Conservation (phyloP, 2,797 vertebrate species). For the Oreortyx pictus region DNA sequence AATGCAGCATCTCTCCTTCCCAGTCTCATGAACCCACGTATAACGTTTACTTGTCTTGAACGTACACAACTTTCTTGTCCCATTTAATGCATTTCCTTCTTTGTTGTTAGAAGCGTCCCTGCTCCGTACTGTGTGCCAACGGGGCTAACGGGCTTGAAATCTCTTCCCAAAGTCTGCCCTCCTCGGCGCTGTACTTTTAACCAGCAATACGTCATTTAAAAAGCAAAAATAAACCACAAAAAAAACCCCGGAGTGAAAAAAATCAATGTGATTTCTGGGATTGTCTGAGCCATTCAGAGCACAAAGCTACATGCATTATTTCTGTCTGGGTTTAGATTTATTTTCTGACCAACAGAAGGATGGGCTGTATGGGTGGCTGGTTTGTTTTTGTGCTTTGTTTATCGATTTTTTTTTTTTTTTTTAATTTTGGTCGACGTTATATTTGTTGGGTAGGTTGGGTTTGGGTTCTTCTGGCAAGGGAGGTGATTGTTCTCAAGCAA, state of each 20-base stretch:
- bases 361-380: neutral
- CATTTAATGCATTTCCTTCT: neutral
- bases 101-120: constrained; percentile 45
- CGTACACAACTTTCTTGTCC: constrained; percentile 52
- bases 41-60: constrained; percentile 61
- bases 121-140: constrained; percentile 31
- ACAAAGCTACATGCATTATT: constrained; percentile 44
- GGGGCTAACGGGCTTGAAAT: constrained; percentile 60
- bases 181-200: constrained; percentile 64
- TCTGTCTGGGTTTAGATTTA: constrained; percentile 1
- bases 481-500: neutral
- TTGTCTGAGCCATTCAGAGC: constrained; percentile 45
- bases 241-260: constrained; percentile 48
- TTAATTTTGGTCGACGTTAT: neutral
- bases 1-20: constrained; percentile 9
- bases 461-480: neutral
- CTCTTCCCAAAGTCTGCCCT: constrained; percentile 64
- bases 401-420: neutral
- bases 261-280: constrained; percentile 48
- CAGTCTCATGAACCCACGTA: constrained; percentile 39
- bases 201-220: constrained; percentile 66
- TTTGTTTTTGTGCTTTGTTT: neutral
- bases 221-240: constrained; percentile 5
- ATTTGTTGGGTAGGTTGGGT: neutral
- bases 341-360: neutral